phyloP scores from a whole-genome alignment of 2,797 vertebrate genomes.

The Gadopsis marmoratus region DNA sequence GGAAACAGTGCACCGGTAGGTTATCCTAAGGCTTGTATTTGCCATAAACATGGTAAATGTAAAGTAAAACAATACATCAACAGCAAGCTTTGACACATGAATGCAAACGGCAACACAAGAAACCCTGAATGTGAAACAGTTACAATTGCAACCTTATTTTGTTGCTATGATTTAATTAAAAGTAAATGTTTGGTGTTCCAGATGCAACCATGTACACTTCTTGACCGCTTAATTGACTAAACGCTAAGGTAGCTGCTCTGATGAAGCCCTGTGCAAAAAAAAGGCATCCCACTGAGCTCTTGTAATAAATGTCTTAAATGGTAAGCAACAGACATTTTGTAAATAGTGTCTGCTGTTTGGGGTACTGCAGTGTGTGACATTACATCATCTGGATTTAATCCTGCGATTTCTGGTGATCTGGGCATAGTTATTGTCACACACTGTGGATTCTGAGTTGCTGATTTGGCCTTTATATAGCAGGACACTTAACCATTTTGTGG shows the following conservation, averaged over 20 bases:
- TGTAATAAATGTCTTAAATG: neutral
- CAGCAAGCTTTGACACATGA: slow-evolving; percentile 3
- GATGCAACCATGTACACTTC: neutral
- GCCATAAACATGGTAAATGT: neutral
- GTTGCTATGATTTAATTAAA: slow-evolving; percentile 18
- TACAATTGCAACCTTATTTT: neutral
- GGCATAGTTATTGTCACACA: neutral
- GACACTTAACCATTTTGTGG: neutral
- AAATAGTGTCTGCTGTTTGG: neutral
- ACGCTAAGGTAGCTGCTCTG: neutral
- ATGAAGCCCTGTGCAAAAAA: slow-evolving; percentile 2
- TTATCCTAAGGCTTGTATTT: neutral
- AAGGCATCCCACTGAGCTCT: neutral
- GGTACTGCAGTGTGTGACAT: neutral
- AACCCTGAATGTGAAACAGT: neutral
- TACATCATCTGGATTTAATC: neutral
- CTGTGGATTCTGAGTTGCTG: neutral
- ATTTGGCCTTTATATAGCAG: neutral
- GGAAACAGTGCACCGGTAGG: neutral
- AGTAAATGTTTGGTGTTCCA: slow-evolving; percentile 3
- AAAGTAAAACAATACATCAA: too few relatives aligned
- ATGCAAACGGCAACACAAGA: neutral
- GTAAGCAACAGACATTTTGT: neutral
- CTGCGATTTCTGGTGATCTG: slow-evolving; percentile 2
- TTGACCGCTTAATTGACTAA: slow-evolving; percentile 35